Evolutionary conservation across 2,888 invertebrate genomes (phyloP).

Genomic region (Allygus modestus): DNA sequence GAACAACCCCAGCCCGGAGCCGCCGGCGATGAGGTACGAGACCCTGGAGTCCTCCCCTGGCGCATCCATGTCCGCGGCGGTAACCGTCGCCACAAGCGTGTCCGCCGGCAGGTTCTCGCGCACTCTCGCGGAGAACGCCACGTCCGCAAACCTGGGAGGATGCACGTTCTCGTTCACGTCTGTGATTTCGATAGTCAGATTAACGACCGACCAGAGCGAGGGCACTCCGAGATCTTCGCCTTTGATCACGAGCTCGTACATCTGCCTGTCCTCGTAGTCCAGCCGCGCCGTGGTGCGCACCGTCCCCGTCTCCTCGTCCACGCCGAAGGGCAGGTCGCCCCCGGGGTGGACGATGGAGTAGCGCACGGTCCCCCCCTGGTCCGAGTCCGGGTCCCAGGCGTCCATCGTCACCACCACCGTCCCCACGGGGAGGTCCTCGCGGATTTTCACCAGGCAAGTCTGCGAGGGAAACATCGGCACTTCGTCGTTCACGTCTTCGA

Average conservation of each 20-base stretch:
- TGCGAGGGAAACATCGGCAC: constrained; percentile 87
- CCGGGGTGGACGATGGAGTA: constrained; percentile 85
- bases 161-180: constrained; percentile 96
- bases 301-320: constrained; percentile 91
- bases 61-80: constrained; percentile 88
- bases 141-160: constrained; percentile 89
- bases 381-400: constrained; percentile 90
- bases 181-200: constrained; percentile 89
- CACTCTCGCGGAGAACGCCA: constrained; percentile 85
- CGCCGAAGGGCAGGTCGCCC: constrained; percentile 80
- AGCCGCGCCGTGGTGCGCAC: constrained; percentile 86
- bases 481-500: constrained; percentile 94
- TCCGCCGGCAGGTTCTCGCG: constrained; percentile 88
- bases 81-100: constrained; percentile 85
- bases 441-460: constrained; percentile 86
- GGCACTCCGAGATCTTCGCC: constrained; percentile 93
- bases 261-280: constrained; percentile 93
- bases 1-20: constrained; percentile 94
- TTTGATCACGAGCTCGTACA: constrained; percentile 90
- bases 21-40: constrained; percentile 90
- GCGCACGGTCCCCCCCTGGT: constrained; percentile 86
- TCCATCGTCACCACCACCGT: constrained; percentile 90
- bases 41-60: constrained; percentile 88
- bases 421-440: constrained; percentile 93
- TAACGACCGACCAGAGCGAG: constrained; percentile 85